Percentiles rank a stretch among this genome's conserved stretches.
These are phyloP conservation scores for Oedothorax gibbosus DNA, from an alignment of 1,140 invertebrate species.

Conservation along the genomic window DNA sequence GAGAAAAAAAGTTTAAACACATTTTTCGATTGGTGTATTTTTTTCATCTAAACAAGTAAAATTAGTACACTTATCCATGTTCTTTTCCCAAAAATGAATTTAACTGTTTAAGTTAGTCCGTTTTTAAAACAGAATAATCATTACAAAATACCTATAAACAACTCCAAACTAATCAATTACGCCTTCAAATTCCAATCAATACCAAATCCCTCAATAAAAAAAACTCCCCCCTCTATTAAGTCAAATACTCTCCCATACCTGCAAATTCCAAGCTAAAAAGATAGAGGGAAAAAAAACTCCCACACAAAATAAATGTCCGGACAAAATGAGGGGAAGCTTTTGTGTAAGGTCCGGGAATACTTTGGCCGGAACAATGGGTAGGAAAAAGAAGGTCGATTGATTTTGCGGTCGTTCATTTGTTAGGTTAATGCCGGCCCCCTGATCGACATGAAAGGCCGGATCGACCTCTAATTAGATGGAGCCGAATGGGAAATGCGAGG, in stretches of 20 bases:
- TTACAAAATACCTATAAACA: too few relatives aligned
- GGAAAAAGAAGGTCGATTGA: conserved; percentile 24
- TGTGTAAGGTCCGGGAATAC: not conserved
- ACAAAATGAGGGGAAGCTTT: conserved; percentile 1
- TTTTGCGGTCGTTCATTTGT: conserved; percentile 51
- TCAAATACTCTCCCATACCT: conserved; percentile 13
- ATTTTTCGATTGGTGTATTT: too few relatives aligned
- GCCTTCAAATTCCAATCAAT: too few relatives aligned
- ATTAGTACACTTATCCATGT: too few relatives aligned
- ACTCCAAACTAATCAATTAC: too few relatives aligned
- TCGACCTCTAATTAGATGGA: conserved; percentile 49
- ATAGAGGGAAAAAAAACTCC: not conserved
- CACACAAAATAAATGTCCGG: conserved; percentile 1
- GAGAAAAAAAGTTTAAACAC: too few relatives aligned
- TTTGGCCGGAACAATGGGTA: not conserved
- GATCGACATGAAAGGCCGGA: conserved; percentile 40
- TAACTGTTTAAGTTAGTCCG: too few relatives aligned
- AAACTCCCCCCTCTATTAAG: not conserved
- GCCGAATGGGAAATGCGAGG: not conserved
- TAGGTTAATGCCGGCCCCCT: conserved; percentile 30
- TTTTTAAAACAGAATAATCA: too few relatives aligned
- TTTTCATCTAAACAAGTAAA: too few relatives aligned
- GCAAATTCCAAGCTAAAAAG: conserved; percentile 2
- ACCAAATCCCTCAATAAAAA: not conserved
- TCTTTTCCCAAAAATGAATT: too few relatives aligned